Base-by-base conservation (phyloP, 2,888 invertebrate species). In the Watsonalla binaria region DNA sequence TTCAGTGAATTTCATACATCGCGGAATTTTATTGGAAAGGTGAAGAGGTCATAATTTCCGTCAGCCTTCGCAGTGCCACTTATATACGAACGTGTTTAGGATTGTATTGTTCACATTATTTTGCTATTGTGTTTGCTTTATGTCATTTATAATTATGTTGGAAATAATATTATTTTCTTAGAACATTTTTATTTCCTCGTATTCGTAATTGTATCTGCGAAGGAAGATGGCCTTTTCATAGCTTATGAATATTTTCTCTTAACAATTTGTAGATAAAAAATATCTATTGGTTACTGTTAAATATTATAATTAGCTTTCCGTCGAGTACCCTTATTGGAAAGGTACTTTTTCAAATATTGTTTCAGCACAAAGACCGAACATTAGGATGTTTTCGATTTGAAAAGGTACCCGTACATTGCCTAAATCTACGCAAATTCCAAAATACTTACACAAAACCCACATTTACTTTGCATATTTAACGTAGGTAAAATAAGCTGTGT, bases 1-100 rank as follows among this genome's bases (percentile, higher is more conserved):
- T 84, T 69, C 76, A 76, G 68, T 70, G 74, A 79, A 79, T 82
- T 84, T 80, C 77, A 78, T 79, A 81, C 75, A 76, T 76, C 71
- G 73, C 60, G 61, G 66, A 74, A 73, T 81, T 82, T 82, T 82
- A 84, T 84, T 82, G 80, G 68, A 76, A 78, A 78, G 70, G 71
- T 80, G 72, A 73, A 73, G 77, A 74, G 61, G 59, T 57, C 60
- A 56, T 77, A 73, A 72, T 66, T 64, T 62, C 60, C 59, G 54
- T 50, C 54, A 24, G 14, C 39, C 39, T 14, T 15, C 9, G 52
- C 56, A 54, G 56, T 61, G 54, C 57, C 57, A 54, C 54, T 54
- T 14, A 42, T 54, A 46, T 42, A 46, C 13, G 6, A 47, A 35
- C 34, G 47, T 13, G 48, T 13, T 13, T n/a, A 33, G 68, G 69